phyloP scores from a whole-genome alignment of 2,113 vertebrate genomes.

The Mellivora capensis region DNA sequence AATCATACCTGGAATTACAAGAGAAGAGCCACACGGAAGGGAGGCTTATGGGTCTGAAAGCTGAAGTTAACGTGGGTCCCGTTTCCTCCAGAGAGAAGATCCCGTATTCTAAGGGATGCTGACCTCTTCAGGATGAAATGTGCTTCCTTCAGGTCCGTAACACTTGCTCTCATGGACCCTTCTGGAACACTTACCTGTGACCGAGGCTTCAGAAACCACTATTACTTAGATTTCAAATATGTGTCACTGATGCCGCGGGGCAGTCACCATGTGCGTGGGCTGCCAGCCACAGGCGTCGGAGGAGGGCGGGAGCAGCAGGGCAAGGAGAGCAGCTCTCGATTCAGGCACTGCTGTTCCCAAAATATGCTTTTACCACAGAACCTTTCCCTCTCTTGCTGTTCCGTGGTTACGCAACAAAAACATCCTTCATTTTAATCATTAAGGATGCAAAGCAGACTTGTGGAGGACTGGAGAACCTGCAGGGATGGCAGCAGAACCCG shows the following conservation, averaged over 20 bases:
- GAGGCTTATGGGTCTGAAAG: neutral
- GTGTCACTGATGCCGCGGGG: neutral
- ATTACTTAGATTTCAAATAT: no score
- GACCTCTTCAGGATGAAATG: neutral
- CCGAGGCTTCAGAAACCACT: neutral
- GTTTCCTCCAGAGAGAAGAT: neutral
- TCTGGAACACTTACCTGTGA: neutral
- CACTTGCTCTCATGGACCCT: neutral
- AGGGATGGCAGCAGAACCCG: neutral
- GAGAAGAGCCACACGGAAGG: neutral
- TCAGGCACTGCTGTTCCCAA: neutral
- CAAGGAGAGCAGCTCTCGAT: accelerated
- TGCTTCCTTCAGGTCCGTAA: neutral
- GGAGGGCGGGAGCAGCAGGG: neutral
- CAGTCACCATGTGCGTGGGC: accelerated
- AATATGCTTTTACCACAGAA: neutral
- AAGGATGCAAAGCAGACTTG: no score
- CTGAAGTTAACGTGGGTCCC: neutral
- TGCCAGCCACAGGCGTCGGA: neutral
- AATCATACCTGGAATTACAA: conserved; percentile 89
- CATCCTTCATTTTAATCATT: neutral
- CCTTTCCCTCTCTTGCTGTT: neutral
- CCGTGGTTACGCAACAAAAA: neutral
- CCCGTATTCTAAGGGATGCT: no score
- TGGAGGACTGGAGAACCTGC: no score